Evolutionary conservation across 1,140 invertebrate species (phyloP).

Genomic region (Hyposmocoma kahamanoa): DNA sequence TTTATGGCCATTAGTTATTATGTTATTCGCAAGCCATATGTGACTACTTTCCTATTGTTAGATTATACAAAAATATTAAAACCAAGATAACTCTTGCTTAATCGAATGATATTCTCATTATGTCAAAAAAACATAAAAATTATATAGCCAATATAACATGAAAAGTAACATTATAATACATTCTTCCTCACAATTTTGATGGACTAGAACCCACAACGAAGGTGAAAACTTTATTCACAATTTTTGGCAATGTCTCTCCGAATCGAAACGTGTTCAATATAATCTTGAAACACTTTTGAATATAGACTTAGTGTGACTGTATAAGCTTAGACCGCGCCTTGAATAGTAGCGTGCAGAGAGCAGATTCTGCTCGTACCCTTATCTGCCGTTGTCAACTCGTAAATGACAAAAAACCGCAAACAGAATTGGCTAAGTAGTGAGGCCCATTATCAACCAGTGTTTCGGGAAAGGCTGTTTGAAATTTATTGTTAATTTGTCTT

Average conservation of each 20-base stretch:
- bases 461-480: no score
- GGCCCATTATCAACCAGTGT: no score
- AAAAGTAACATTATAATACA: slow-evolving; percentile 35
- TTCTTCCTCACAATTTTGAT: slow-evolving; percentile 54
- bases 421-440: no score
- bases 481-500: no score
- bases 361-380: no score
- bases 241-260: slow-evolving; percentile 59
- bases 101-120: slow-evolving; percentile 40
- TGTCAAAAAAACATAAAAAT: slow-evolving; percentile 30
- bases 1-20: slow-evolving; percentile 67
- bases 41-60: slow-evolving; percentile 63
- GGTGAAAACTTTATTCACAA: slow-evolving; percentile 32
- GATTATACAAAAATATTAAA: slow-evolving; percentile 58
- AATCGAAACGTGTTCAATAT: no score
- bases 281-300: no score
- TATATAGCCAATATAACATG: slow-evolving; percentile 43
- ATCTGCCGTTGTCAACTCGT: no score
- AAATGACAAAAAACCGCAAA: no score
- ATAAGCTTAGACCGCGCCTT: no score
- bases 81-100: slow-evolving; percentile 49
- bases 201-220: slow-evolving; percentile 68
- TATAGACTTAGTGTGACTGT: no score
- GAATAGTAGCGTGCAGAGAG: no score
- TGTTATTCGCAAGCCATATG: slow-evolving; percentile 71